These are phyloP conservation scores for Hydrotaea cyrtoneurina DNA, from an alignment of 2,888 invertebrate species.

Conservation along the genomic window DNA sequence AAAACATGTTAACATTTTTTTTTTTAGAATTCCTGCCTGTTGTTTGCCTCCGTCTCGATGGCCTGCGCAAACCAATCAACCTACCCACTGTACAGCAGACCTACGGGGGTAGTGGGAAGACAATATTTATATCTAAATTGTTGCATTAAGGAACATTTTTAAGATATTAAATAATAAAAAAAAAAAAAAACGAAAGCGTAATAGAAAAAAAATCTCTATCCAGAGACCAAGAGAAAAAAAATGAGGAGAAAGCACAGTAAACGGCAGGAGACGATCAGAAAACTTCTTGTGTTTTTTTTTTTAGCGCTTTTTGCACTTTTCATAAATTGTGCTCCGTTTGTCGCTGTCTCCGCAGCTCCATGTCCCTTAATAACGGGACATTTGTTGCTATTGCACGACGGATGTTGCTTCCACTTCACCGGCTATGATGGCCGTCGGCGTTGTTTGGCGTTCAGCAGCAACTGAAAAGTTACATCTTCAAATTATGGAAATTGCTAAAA, in stretches of 20 bases:
- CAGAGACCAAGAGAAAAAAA: not conserved
- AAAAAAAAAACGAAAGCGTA: constrained; percentile 3
- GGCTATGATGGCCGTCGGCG: constrained; percentile 41
- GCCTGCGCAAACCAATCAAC: not conserved
- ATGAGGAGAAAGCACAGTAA: constrained; percentile 23
- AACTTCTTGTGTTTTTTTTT: constrained; percentile 31
- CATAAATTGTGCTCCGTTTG: constrained; percentile 24
- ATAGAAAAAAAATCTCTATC: constrained; percentile 59
- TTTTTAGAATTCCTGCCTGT: too few relatives aligned
- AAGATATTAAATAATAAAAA: constrained; percentile 52
- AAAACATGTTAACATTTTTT: too few relatives aligned
- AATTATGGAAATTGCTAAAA: constrained; percentile 67
- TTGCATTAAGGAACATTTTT: constrained; percentile 56
- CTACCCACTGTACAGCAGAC: constrained; percentile 52
- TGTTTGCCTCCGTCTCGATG: too few relatives aligned
- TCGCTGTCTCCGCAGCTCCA: not conserved
- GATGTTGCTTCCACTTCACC: constrained; percentile 19
- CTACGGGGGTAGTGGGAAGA: not conserved
- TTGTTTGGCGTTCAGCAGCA: constrained; percentile 43
- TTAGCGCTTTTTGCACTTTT: constrained; percentile 35
- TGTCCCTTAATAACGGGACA: not conserved
- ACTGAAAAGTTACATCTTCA: constrained; percentile 52
- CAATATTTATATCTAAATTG: constrained; percentile 50
- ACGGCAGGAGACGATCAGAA: constrained; percentile 1
- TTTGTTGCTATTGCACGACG: not conserved